phyloP scores from a whole-genome alignment of 2,888 invertebrate species.

The Platycnemis pennipes region DNA sequence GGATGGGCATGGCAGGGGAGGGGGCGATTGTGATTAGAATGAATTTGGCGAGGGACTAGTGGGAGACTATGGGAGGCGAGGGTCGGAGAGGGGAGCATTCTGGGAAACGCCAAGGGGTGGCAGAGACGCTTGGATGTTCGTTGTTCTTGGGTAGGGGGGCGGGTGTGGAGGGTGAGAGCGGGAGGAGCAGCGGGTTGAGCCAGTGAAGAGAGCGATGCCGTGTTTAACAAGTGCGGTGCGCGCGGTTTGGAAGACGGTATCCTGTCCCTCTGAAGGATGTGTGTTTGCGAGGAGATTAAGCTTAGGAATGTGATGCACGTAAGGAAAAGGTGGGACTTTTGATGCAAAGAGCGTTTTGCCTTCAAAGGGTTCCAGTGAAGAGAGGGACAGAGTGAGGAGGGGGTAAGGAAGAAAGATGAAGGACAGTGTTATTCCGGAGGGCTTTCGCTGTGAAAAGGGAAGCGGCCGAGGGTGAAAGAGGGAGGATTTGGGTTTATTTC shows the following conservation, averaged over 20 bases:
- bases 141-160: not conserved
- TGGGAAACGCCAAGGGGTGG: not conserved
- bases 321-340: conserved; percentile 45
- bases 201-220: not conserved
- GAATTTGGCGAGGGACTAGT: conserved; percentile 33
- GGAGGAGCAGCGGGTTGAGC: not conserved
- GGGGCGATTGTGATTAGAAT: conserved; percentile 48
- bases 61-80: not conserved
- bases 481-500: not conserved
- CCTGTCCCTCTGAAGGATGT: not conserved
- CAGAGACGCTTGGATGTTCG: not conserved
- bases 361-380: not conserved
- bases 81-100: not conserved
- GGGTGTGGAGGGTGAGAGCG: not conserved
- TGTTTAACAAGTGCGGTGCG: conserved; percentile 29
- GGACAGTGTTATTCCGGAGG: conserved; percentile 27
- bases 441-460: not conserved
- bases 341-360: conserved; percentile 7
- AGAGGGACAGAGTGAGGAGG: not conserved
- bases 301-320: conserved; percentile 25
- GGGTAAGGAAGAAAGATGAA: conserved; percentile 5
- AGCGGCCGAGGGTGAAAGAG: not conserved
- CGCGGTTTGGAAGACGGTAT: not conserved
- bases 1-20: not conserved
- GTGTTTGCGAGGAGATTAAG: conserved; percentile 47